phyloP scores from a whole-genome alignment of 1,140 invertebrate species.

The Dendrolimus punctatus region DNA sequence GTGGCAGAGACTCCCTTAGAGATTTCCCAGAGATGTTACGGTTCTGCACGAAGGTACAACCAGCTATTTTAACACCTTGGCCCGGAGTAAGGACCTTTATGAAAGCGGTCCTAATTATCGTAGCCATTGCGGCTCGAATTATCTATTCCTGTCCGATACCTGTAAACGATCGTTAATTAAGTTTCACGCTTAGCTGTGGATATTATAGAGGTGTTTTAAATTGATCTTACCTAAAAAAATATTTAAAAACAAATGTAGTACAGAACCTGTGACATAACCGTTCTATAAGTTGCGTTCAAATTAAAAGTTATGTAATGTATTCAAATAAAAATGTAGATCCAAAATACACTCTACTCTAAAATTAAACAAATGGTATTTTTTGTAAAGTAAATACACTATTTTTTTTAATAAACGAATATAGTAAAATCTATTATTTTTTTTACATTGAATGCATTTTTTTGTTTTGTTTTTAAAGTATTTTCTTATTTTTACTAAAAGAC shows the following conservation, averaged over 20 bases:
- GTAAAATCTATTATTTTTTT: too few species aligned
- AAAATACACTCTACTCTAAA: too few species aligned
- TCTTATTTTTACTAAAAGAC: too few species aligned
- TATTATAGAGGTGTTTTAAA: background rate
- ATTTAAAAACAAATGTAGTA: slow-evolving; percentile 21
- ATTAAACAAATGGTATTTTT: too few species aligned
- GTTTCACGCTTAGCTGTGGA: background rate
- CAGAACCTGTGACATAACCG: slow-evolving; percentile 30
- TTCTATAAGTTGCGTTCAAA: slow-evolving; percentile 14
- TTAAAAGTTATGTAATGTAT: background rate
- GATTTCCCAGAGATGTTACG: slow-evolving; percentile 74
- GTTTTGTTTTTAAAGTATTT: too few species aligned
- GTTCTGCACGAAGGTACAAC: slow-evolving; percentile 62
- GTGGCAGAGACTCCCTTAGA: slow-evolving; percentile 60
- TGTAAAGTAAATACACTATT: too few species aligned
- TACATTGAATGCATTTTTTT: too few species aligned
- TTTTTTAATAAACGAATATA: too few species aligned
- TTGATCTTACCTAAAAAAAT: slow-evolving; percentile 25
- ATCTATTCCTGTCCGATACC: slow-evolving; percentile 23
- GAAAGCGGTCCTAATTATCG: slow-evolving; percentile 44
- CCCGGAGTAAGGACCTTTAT: slow-evolving; percentile 39
- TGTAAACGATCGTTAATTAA: slow-evolving; percentile 15
- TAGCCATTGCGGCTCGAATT: slow-evolving; percentile 41
- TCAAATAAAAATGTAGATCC: too few species aligned
- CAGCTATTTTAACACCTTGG: slow-evolving; percentile 61